Conservation (phyloP, 1,140 invertebrate species). For the Bilobella aurantiaca region DNA sequence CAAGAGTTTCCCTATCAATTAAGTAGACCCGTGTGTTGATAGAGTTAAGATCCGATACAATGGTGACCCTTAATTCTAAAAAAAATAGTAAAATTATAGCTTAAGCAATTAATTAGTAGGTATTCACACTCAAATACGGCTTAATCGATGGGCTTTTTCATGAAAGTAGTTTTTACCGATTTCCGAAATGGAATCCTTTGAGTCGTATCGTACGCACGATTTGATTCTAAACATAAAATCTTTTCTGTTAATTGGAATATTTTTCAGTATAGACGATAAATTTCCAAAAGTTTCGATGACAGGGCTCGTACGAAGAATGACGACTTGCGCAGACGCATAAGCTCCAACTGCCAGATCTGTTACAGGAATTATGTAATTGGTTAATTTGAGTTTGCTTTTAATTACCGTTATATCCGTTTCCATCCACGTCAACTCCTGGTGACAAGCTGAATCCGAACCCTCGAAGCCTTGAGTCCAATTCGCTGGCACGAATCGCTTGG, state of each 20-base stretch:
- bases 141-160: too few relatives aligned
- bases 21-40: neutral
- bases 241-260: neutral
- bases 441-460: constrained; percentile 42
- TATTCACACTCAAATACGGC: too few relatives aligned
- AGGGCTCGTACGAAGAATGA: constrained; percentile 32
- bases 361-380: constrained; percentile 15
- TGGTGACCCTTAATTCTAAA: neutral
- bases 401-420: constrained; percentile 43
- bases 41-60: neutral
- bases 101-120: too few relatives aligned
- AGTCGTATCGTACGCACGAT: neutral
- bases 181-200: neutral
- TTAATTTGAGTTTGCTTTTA: neutral
- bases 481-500: constrained; percentile 20
- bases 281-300: constrained; percentile 22
- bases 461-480: neutral
- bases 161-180: neutral
- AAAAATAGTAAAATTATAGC: too few relatives aligned
- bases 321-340: constrained; percentile 34
- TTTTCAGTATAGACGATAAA: neutral
- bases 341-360: constrained; percentile 37
- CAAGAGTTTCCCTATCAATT: too few relatives aligned
- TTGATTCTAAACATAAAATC: neutral
- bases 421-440: constrained; percentile 42